Evolutionary conservation across 2,888 invertebrate genomes (phyloP), one percentile per base, ranked within the genome.

Genomic region (Drosophila prolongata): DNA sequence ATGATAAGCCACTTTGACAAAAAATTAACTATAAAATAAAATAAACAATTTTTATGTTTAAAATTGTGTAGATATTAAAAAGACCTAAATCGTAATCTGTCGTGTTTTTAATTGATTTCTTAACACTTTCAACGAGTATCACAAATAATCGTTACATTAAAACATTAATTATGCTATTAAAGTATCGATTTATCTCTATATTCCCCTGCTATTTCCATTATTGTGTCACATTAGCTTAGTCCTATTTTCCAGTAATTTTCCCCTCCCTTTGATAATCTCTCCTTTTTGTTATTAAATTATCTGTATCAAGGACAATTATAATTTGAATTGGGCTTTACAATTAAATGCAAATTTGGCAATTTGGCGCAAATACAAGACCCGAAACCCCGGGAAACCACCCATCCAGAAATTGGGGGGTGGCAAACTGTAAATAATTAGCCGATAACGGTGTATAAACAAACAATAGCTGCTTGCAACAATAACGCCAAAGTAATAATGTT

Each of bases 351-450:
- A 50, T 67, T 38, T 35, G 50, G 38, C 50, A 40, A 44, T 24
- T 27, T 35, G 14, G 27, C 16, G 16, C 30, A 16, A 27, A 27
- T 42, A 30, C 46, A 47, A 30, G 14, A 11, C 14, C 30, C 47
- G 5, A 30, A 47, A 14, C 47, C 47, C 30, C 10, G 14, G 14
- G 30, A 13, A 34, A 11, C 11, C 35, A 49, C 49, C 49, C 49
- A 35, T 34, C 34, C 49, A 49, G 16, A 34, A 43, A 19, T 55
- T 10, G 24, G 44, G 6, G 69, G 44, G 71, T 38, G 61, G 82
- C 65, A 69, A 77, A 74, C 80, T 83, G 89, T 89, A 89, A 88
- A 88, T 82, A 82, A 87, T 89, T 82, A 87, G 87, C 55, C 71
- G 82, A 82, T 82, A 82, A 86, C 89, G 59, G 54, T 34, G 66